Evolutionary conservation across 2,113 vertebrate genomes (phyloP).

Genomic region (Marmota monax): DNA sequence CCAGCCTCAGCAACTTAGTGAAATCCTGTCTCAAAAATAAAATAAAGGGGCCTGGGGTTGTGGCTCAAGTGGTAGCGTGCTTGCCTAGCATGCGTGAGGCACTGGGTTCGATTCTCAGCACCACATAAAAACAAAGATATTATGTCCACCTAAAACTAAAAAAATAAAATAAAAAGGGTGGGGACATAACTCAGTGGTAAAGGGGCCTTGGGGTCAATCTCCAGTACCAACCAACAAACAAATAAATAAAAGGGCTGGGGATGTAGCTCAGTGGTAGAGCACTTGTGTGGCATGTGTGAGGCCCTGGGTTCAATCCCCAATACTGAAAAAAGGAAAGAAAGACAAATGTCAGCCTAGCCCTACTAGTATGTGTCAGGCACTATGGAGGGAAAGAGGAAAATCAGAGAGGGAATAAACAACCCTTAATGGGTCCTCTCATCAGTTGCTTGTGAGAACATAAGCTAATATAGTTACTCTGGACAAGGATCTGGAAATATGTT

Average conservation of each 20-base stretch:
- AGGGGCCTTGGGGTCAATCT: neutral
- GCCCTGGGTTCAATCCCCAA: neutral
- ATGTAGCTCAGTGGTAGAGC: neutral
- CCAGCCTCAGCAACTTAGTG: neutral
- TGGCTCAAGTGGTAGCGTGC: no score
- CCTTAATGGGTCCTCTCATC: neutral
- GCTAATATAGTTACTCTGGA: neutral
- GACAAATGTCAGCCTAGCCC: neutral
- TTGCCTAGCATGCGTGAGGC: no score
- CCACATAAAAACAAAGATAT: no score
- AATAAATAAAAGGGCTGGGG: neutral
- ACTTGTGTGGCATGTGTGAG: neutral
- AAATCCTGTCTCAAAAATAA: neutral
- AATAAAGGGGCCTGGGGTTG: neutral
- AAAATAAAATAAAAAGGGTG: neutral
- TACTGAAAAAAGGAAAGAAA: neutral
- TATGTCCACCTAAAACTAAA: no score
- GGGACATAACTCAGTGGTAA: neutral
- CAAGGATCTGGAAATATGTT: slow-evolving; percentile 35
- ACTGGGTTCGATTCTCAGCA: no score
- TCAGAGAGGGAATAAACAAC: neutral
- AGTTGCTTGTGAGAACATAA: neutral
- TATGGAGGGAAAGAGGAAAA: neutral
- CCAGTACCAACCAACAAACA: neutral
- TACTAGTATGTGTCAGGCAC: neutral